Base-by-base conservation (phyloP, 2,113 vertebrate genomes). In the Baryphthengus martii region DNA sequence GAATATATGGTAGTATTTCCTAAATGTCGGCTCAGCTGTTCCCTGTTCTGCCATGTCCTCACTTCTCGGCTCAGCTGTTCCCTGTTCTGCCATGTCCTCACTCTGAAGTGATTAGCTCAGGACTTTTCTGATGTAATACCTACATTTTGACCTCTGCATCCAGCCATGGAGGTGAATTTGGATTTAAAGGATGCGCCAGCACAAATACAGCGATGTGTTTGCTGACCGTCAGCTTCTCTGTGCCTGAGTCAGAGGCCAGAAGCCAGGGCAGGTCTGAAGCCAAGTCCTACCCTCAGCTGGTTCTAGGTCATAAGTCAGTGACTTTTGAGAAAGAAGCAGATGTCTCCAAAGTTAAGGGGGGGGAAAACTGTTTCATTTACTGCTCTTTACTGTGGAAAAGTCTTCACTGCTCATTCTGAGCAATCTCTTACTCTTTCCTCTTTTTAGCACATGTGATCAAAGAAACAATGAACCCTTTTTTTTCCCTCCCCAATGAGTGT, bases 391-490 rank as follows among this genome's bases (percentile, higher is more conserved):
- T 61, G 24, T 66, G 39, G 55, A 90, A 80, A 94, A 95, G 53
- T 68, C 47, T 94, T 85, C 62, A 49, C 37, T 90, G 68, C 47
- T 74, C 35, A 31, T 88, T 88, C 62, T 25, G 52, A 80, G 50
- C 55, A 79, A 10, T 42, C 47, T 55, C 47, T 52, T 73, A 91
- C 39, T 89, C 65, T 28, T 90, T 71, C 37, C 59, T 80, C 42
- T 71, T 94, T 77, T 87, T 92, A 85, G 87, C 67, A 76, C 89
- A 55, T 88, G 49, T 94, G 90, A 97, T 93, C 47, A 66, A 87
- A 94, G 87, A 97, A 92, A 97, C 95, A 97, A 91, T 95, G 73
- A 91, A 77, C 53, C 23, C 39, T 74, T 90, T 89, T 88, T 82
- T 39, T 52, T 15, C 25, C 20, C 42, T 44, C 66, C 9, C 8